phyloP scores from a whole-genome alignment of 2,888 invertebrate genomes.

The Heliconius hortense region DNA sequence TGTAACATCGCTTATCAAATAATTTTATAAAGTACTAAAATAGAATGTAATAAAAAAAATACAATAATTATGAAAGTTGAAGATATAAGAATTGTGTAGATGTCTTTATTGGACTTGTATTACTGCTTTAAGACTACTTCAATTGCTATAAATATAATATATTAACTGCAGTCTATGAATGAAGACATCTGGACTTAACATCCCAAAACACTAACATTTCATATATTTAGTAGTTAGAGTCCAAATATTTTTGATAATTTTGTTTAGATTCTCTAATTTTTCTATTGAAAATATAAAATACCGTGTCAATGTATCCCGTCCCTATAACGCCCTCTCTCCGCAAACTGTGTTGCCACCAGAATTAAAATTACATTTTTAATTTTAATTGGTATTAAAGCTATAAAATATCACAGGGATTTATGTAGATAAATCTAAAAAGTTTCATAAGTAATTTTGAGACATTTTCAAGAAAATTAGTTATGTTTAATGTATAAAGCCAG shows the following conservation, averaged over 20 bases:
- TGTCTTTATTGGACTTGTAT: no score
- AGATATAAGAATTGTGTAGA: no score
- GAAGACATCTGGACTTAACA: neutral
- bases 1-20: neutral
- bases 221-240: neutral
- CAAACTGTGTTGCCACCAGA: neutral
- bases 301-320: neutral
- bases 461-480: neutral
- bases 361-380: neutral
- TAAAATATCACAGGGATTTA: conserved; percentile 14
- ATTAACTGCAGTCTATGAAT: no score
- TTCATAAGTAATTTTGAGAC: neutral
- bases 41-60: neutral
- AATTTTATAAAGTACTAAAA: neutral
- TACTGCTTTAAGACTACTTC: no score
- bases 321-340: no score
- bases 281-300: neutral
- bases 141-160: no score
- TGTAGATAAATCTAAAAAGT: neutral
- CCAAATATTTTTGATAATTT: no score
- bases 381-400: conserved; percentile 10
- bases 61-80: neutral
- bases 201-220: neutral
- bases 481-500: neutral
- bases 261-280: neutral